phyloP scores from a whole-genome alignment of 2,113 vertebrate genomes.

The Apistogramma diplotaenia region DNA sequence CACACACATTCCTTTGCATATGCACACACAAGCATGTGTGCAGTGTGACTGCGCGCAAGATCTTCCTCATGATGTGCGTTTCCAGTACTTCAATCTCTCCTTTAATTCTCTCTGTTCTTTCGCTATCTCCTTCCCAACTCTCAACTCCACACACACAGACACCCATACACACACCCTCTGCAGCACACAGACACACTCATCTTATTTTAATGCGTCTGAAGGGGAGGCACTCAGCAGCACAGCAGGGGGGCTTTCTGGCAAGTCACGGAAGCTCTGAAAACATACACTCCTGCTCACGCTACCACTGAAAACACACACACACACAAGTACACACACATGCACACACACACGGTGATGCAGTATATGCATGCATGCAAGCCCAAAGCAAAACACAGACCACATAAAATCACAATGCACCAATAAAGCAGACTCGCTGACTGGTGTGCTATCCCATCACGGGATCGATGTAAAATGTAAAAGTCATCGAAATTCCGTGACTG shows the following conservation, averaged over 20 bases:
- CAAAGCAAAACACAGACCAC: slow-evolving; percentile 4
- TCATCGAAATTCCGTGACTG: slow-evolving; percentile 51
- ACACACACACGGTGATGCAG: slow-evolving; percentile 4
- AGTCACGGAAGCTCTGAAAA: slow-evolving; percentile 79
- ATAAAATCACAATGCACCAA: neutral
- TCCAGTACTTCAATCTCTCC: slow-evolving; percentile 54
- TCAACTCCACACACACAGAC: neutral
- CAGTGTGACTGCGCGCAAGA: neutral
- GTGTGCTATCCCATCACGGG: slow-evolving; percentile 3
- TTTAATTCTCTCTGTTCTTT: slow-evolving; percentile 47
- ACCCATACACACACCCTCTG: neutral
- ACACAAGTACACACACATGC: neutral
- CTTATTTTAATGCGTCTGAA: slow-evolving; percentile 80
- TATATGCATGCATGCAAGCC: slow-evolving; percentile 10
- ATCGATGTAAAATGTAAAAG: neutral
- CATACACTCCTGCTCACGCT: slow-evolving; percentile 69
- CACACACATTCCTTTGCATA: slow-evolving; percentile 16
- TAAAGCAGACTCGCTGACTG: neutral
- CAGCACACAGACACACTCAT: slow-evolving; percentile 59
- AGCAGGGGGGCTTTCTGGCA: slow-evolving; percentile 74
- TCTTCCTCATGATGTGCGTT: slow-evolving; percentile 36
- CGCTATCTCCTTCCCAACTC: slow-evolving; percentile 20
- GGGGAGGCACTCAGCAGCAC: slow-evolving; percentile 71
- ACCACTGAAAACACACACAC: slow-evolving; percentile 43
- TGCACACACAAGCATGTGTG: slow-evolving; percentile 18